Evolutionary conservation across 2,113 vertebrate genomes (phyloP).

Genomic region (Rhagologus leucostigma): DNA sequence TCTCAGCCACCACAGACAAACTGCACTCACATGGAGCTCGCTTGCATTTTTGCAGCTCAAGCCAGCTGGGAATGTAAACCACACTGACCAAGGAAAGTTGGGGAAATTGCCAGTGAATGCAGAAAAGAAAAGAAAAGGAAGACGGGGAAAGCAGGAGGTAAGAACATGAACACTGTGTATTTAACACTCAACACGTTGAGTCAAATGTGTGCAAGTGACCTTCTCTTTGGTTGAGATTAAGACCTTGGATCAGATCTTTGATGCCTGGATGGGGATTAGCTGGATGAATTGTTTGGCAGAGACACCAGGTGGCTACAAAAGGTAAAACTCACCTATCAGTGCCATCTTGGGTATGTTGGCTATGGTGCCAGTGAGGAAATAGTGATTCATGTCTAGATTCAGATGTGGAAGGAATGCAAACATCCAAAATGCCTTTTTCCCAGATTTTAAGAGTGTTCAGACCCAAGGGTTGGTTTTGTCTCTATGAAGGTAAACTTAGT

Average conservation of each 20-base stretch:
- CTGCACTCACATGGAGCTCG: neutral
- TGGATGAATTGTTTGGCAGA: neutral
- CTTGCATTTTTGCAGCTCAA: neutral
- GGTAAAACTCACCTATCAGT: neutral
- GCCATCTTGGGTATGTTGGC: neutral
- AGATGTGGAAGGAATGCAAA: neutral
- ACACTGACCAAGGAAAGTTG: neutral
- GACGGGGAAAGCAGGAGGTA: neutral
- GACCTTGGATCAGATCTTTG: neutral
- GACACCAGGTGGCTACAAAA: neutral
- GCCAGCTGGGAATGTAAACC: slow-evolving; percentile 1
- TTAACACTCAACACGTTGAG: neutral
- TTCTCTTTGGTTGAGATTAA: neutral
- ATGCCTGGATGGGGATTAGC: neutral
- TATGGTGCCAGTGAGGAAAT: neutral
- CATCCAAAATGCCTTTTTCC: neutral
- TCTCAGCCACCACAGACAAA: neutral
- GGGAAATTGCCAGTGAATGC: neutral
- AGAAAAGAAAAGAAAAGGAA: neutral
- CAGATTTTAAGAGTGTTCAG: neutral
- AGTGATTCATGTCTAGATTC: accelerated
- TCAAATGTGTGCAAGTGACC: accelerated
- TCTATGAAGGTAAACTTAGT: slow-evolving; percentile 38
- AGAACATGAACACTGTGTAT: neutral
- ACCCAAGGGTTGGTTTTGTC: neutral